Evolutionary conservation across 2,888 invertebrate genomes (phyloP), one percentile per base, ranked within the genome.

Genomic region (Eupsilia transversa): DNA sequence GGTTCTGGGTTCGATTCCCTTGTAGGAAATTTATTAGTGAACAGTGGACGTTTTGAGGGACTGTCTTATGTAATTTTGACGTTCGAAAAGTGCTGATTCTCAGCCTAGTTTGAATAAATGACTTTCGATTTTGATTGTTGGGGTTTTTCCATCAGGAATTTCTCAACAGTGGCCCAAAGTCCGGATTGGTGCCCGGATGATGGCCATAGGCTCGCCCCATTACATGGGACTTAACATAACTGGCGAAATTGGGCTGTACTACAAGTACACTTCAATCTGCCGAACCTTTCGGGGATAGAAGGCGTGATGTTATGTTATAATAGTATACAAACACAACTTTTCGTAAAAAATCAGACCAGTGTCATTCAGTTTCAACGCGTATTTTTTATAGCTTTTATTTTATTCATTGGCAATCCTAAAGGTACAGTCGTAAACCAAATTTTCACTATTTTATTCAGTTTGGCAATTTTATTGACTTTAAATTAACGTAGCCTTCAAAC

Each of bases 351-450:
- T n/a, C 52, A 14, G 27, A 23, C 52, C 35, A 30, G 46, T 33
- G 59, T 38, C 74, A 74, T 57, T 49, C 74, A 38, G 67, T 43
- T 65, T 49, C 59, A 56, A 46, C 33, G 38, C 17, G 43, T 63
- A 78, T 66, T 79, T 78, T 77, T 80, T 77, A 77, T 54, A 20
- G 56, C 61, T 14, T 68, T 60, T 83, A 81, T 79, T 78, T 83
- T 85, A 85, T 85, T 77, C 79, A 85, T 74, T 60, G 70, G 56
- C 64, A 73, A 76, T 67, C n/a, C 57, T 63, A 76, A 72, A 77
- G 86, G 81, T 72, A 61, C 41, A 59, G 59, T 75, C 77, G 79
- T 86, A 83, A 86, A 85, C 46, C 27, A 68, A 63, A 79, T 72
- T 43, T 85, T 67, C 72, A 75, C 77, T 75, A 68, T 80, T 85